phyloP scores from a whole-genome alignment of 2,113 vertebrate species.

The Mastomys coucha region DNA sequence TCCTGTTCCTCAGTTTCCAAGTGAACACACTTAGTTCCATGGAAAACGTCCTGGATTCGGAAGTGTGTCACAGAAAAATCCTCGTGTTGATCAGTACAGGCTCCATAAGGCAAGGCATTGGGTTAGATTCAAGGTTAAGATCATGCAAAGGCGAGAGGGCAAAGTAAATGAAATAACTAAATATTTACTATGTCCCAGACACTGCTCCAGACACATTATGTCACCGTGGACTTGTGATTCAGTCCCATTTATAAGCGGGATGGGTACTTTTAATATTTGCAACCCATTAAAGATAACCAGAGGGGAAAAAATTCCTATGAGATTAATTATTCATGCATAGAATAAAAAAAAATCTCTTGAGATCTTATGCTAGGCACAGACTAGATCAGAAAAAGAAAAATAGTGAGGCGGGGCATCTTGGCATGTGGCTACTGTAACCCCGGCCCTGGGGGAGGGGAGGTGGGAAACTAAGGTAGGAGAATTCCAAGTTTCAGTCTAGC shows the following conservation, averaged over 20 bases:
- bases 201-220: conserved; percentile 50
- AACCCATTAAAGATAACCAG: conserved; percentile 25
- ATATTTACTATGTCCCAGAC: conserved; percentile 74
- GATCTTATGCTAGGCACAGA: conserved; percentile 6
- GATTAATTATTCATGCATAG: conserved; percentile 32
- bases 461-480: neutral
- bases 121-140: conserved; percentile 6
- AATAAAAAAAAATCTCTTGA: conserved; percentile 26
- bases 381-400: neutral
- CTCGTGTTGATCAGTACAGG: neutral
- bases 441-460: no score
- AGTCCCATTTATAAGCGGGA: conserved; percentile 60
- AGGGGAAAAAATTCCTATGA: conserved; percentile 16
- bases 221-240: conserved; percentile 50
- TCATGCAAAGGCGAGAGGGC: conserved; percentile 16
- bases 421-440: neutral
- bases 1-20: conserved; percentile 55
- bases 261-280: neutral
- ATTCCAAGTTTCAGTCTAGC: neutral
- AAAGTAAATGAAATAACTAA: conserved; percentile 67
- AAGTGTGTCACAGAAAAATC: conserved; percentile 33
- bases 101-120: neutral
- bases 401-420: neutral
- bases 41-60: conserved; percentile 66
- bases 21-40: conserved; percentile 20